Evolutionary conservation across 1,140 invertebrate genomes (phyloP).

Genomic region (Sycophaga agraensis): DNA sequence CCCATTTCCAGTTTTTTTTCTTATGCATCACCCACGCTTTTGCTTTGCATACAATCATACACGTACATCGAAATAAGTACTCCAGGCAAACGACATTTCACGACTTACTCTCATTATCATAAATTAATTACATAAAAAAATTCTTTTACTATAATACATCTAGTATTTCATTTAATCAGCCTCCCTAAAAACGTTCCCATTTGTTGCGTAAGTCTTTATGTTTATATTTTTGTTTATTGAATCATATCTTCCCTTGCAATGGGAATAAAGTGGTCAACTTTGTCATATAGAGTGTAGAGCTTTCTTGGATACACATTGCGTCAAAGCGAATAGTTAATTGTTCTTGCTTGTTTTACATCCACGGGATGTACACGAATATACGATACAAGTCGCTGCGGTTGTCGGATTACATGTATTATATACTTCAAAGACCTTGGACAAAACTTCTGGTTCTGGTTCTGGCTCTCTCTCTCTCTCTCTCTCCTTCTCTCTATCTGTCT

Average conservation of each 20-base stretch:
- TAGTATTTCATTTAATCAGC: slow-evolving; percentile 48
- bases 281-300: slow-evolving; percentile 47
- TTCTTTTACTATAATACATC: slow-evolving; percentile 54
- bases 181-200: slow-evolving; percentile 40
- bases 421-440: slow-evolving; percentile 6
- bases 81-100: slow-evolving; percentile 40
- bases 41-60: slow-evolving; percentile 11
- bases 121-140: slow-evolving; percentile 58
- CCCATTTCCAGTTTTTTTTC: slow-evolving; percentile 18
- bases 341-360: slow-evolving; percentile 47
- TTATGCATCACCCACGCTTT: background rate
- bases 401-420: slow-evolving; percentile 9
- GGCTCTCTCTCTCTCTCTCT: too few species aligned
- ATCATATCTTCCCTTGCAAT: slow-evolving; percentile 34
- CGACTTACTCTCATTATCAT: slow-evolving; percentile 42
- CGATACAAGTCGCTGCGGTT: slow-evolving; percentile 8
- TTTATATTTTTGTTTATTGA: slow-evolving; percentile 36
- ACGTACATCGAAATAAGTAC: slow-evolving; percentile 42
- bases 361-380: slow-evolving; percentile 50
- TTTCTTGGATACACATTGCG: slow-evolving; percentile 38
- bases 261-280: slow-evolving; percentile 51
- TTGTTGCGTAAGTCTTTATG: slow-evolving; percentile 28
- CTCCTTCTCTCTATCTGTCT: too few species aligned
- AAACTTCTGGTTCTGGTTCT: slow-evolving; percentile 26
- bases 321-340: slow-evolving; percentile 39